These are phyloP conservation scores for Rhinophrynus dorsalis DNA, from an alignment of 2,797 vertebrate genomes.

Conservation along the genomic window DNA sequence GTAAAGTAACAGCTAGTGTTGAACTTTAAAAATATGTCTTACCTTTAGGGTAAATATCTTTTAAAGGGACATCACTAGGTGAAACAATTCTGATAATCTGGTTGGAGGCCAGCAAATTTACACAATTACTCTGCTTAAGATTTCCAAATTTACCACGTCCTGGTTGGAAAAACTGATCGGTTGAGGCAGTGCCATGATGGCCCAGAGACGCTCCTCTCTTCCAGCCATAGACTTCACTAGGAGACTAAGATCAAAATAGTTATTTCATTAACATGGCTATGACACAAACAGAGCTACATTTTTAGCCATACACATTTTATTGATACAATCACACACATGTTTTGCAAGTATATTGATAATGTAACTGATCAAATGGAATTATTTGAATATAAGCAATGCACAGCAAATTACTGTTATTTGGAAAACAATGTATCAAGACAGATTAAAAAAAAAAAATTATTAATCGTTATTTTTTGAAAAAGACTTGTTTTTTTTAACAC, in stretches of 20 bases:
- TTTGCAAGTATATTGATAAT: too few species aligned
- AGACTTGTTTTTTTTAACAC: too few species aligned
- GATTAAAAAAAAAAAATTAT: too few species aligned
- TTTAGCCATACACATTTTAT: too few species aligned
- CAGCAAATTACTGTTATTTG: too few species aligned
- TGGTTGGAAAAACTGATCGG: constrained; percentile 74
- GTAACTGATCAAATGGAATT: too few species aligned
- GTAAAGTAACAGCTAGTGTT: too few species aligned
- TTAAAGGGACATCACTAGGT: constrained; percentile 82
- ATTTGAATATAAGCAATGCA: too few species aligned
- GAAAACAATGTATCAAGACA: too few species aligned
- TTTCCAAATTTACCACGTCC: constrained; percentile 58
- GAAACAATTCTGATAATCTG: constrained; percentile 88
- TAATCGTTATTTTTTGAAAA: too few species aligned
- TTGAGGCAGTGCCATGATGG: constrained; percentile 48
- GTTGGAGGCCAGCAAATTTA: constrained; percentile 80
- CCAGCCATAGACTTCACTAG: constrained; percentile 91
- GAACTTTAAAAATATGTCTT: constrained; percentile 54
- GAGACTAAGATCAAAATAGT: constrained; percentile 73
- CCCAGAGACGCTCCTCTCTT: constrained; percentile 73
- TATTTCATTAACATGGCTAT: not conserved
- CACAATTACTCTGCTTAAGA: constrained; percentile 80
- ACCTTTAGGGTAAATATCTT: constrained; percentile 93
- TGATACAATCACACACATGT: too few species aligned
- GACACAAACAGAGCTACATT: too few species aligned